Evolutionary conservation across 2,888 invertebrate genomes (phyloP).

Genomic region (Phytoseiulus persimilis): DNA sequence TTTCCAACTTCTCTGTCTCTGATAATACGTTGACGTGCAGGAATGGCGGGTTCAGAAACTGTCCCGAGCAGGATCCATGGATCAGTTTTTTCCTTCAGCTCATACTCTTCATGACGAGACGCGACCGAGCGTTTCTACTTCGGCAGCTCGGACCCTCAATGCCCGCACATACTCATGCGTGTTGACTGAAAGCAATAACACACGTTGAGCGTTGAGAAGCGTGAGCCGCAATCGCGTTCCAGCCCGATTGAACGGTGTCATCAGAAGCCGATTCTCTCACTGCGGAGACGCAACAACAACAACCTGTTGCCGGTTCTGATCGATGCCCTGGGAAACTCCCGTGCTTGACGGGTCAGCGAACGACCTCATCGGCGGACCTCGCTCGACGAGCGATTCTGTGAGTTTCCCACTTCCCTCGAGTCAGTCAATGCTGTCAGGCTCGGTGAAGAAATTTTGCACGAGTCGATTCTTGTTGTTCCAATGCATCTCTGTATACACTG

Average conservation of each 20-base stretch:
- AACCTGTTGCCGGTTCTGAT: background rate
- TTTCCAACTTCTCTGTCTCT: background rate
- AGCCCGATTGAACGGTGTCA: background rate
- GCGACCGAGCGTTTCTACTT: background rate
- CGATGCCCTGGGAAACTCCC: background rate
- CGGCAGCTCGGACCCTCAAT: background rate
- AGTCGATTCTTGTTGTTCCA: too few species aligned
- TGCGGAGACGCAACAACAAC: background rate
- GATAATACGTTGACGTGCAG: background rate
- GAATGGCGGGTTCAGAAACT: background rate
- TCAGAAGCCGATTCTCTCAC: too few species aligned
- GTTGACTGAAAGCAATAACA: background rate
- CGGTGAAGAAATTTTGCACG: too few species aligned
- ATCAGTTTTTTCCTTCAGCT: background rate
- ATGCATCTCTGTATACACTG: too few species aligned
- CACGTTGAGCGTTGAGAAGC: background rate
- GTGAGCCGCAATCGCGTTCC: background rate
- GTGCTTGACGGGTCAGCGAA: too few species aligned
- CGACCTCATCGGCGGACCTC: too few species aligned
- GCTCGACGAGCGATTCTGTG: too few species aligned
- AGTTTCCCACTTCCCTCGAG: too few species aligned
- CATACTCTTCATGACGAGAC: background rate
- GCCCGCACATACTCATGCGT: background rate
- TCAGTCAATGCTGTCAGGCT: too few species aligned
- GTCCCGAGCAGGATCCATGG: background rate